These are phyloP conservation scores for Podarcis raffonei DNA, from an alignment of 2,113 vertebrate species.

Conservation along the genomic window DNA sequence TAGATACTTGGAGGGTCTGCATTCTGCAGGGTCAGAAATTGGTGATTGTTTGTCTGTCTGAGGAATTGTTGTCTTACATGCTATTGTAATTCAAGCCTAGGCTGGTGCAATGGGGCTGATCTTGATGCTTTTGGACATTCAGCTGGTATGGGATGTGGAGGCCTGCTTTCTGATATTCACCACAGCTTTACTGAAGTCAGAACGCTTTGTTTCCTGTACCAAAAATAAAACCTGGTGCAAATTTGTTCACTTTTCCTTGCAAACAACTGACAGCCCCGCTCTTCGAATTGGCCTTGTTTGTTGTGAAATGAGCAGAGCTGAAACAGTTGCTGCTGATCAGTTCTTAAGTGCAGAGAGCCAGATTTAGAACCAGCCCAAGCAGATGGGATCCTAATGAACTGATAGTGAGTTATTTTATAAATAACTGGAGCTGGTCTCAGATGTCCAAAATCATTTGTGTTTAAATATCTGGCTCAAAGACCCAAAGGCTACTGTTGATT, in stretches of 20 bases:
- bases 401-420: background rate
- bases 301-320: background rate
- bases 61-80: background rate
- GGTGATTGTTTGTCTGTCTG: background rate
- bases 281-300: background rate
- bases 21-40: background rate
- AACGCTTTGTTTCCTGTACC: background rate
- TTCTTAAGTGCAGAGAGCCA: background rate
- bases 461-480: background rate
- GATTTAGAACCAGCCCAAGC: background rate
- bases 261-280: background rate
- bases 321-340: background rate
- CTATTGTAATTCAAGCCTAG: background rate
- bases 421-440: background rate
- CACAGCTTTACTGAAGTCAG: background rate
- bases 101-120: background rate
- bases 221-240: background rate
- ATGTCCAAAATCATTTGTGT: background rate
- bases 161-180: background rate
- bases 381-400: background rate
- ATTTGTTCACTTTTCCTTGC: background rate
- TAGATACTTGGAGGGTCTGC: too few species aligned
- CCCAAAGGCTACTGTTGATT: background rate
- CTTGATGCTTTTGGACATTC: background rate
- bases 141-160: background rate